Evolutionary conservation across 2,888 invertebrate genomes (phyloP).

Genomic region (Listrodromus nycthemerus): DNA sequence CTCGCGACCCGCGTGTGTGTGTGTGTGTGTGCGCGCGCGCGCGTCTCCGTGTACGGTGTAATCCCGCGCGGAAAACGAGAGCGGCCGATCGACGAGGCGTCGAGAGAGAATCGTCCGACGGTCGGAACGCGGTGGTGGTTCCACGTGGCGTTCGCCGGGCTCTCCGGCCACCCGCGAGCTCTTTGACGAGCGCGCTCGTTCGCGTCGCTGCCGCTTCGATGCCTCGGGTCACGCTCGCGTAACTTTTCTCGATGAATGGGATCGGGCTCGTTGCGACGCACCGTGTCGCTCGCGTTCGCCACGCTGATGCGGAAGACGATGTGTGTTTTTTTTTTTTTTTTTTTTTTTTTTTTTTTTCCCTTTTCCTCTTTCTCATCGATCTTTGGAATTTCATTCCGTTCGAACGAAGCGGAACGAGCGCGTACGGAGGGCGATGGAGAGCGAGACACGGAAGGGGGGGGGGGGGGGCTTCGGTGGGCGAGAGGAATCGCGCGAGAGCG

Average conservation of each 20-base stretch:
- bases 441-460: background rate
- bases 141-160: slow-evolving; percentile 45
- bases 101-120: background rate
- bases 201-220: slow-evolving; percentile 66
- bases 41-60: background rate
- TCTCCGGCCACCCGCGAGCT: slow-evolving; percentile 61
- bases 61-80: slow-evolving; percentile 38
- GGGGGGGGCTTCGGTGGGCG: too few species aligned
- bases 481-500: slow-evolving; percentile 15
- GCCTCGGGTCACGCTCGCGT: slow-evolving; percentile 66
- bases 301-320: background rate
- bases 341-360: background rate
- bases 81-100: slow-evolving; percentile 50
- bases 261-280: slow-evolving; percentile 8
- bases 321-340: background rate
- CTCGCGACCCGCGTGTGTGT: slow-evolving; percentile 43
- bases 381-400: slow-evolving; percentile 6
- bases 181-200: slow-evolving; percentile 62
- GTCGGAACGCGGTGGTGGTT: background rate
- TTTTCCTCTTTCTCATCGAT: background rate
- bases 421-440: background rate
- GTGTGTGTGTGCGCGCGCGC: background rate
- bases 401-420: background rate
- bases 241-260: slow-evolving; percentile 59
- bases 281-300: background rate